These are phyloP conservation scores for Echeneis naucrates DNA, from an alignment of 2,797 vertebrate species.

Conservation along the genomic window DNA sequence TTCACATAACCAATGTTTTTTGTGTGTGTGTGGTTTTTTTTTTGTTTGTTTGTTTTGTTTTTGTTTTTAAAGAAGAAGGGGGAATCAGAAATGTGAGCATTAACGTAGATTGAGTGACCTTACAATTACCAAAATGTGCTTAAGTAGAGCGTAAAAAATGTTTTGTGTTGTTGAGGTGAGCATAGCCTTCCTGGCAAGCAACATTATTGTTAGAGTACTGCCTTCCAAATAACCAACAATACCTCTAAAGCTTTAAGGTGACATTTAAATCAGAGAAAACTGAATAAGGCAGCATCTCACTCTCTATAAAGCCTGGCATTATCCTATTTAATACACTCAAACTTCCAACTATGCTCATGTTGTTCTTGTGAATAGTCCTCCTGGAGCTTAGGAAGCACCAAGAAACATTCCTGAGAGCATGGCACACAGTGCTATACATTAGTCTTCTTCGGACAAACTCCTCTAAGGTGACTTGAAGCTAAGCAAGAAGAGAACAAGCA, in stretches of 20 bases:
- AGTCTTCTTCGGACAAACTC: constrained; percentile 52
- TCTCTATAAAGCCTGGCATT: constrained; percentile 50
- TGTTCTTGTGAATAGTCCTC: constrained; percentile 28
- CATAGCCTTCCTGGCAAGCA: constrained; percentile 60
- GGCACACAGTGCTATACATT: constrained; percentile 32
- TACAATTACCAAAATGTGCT: constrained; percentile 84
- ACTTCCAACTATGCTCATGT: constrained; percentile 45
- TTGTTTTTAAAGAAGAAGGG: too few species aligned
- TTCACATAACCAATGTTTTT: constrained; percentile 71
- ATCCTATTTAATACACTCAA: constrained; percentile 45
- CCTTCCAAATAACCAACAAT: constrained; percentile 78
- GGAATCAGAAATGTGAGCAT: constrained; percentile 72
- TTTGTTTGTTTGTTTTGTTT: too few species aligned
- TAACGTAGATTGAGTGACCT: constrained; percentile 78
- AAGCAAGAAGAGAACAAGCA: constrained; percentile 34
- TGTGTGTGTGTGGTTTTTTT: too few species aligned
- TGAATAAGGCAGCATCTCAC: constrained; percentile 58
- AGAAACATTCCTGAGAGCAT: constrained; percentile 74
- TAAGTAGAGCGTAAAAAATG: constrained; percentile 67
- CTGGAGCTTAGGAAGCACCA: constrained; percentile 53
- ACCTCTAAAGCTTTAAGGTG: constrained; percentile 80
- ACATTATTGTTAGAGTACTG: constrained; percentile 74
- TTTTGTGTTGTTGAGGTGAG: constrained; percentile 65
- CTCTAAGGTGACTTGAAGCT: constrained; percentile 53
- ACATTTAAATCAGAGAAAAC: constrained; percentile 68